Conservation (phyloP, 2,113 vertebrate genomes). For the Zosterops borbonicus region DNA sequence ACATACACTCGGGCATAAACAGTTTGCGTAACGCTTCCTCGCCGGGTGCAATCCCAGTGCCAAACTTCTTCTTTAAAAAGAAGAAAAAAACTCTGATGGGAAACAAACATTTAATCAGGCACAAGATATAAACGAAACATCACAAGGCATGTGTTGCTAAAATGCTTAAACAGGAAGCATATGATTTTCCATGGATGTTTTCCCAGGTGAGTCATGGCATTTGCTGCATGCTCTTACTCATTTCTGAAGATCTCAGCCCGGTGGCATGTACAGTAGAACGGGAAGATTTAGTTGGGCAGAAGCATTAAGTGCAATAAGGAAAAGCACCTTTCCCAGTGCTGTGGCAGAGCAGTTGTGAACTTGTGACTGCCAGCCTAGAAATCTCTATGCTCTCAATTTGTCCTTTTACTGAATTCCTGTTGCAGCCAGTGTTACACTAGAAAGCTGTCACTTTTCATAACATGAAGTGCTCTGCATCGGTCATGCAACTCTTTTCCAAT, state of each 20-base stretch:
- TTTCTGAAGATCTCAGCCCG: neutral
- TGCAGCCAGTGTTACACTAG: neutral
- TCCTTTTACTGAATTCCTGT: conserved; percentile 13
- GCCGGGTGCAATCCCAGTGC: neutral
- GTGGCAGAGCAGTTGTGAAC: neutral
- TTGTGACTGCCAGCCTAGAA: neutral
- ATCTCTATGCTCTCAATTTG: neutral
- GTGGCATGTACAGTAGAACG: neutral
- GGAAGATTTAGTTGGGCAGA: neutral
- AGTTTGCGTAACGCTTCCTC: neutral
- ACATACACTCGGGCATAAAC: neutral
- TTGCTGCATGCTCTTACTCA: conserved; percentile 46
- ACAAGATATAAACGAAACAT: conserved; percentile 49
- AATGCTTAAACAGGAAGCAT: conserved; percentile 70
- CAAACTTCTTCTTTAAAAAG: neutral
- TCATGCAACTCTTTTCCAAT: neutral
- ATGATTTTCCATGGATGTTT: conserved; percentile 71
- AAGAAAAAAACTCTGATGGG: neutral
- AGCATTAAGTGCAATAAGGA: neutral
- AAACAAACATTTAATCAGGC: conserved; percentile 20
- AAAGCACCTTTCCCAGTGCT: neutral
- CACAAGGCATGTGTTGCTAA: conserved; percentile 54
- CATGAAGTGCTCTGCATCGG: neutral
- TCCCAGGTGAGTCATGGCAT: conserved; percentile 75
- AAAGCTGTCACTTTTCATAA: conserved; percentile 45